These are phyloP conservation scores for Syndactyla subalaris DNA, from an alignment of 2,797 vertebrate genomes.

Conservation along the genomic window DNA sequence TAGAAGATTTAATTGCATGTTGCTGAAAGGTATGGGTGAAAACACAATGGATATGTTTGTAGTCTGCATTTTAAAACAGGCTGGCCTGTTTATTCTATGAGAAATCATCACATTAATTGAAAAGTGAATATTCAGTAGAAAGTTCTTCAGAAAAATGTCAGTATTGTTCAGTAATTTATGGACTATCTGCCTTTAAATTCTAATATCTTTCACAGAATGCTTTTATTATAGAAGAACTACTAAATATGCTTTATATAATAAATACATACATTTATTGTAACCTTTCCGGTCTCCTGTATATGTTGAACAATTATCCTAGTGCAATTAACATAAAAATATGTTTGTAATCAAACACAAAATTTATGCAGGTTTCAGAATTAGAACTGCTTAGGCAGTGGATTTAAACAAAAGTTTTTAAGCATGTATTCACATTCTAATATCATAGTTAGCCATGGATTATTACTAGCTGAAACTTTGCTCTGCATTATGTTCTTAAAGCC, in stretches of 20 bases:
- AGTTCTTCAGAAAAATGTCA: neutral
- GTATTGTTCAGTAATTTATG: neutral
- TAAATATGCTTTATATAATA: neutral
- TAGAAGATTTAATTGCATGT: neutral
- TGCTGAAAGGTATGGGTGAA: neutral
- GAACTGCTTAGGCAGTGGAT: neutral
- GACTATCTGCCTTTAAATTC: neutral
- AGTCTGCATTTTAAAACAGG: neutral
- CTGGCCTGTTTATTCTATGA: neutral
- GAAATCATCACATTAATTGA: neutral
- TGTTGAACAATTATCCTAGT: neutral
- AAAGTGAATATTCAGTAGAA: neutral
- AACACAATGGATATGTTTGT: neutral
- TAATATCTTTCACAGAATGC: neutral
- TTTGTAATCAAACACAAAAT: neutral
- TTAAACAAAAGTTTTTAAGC: neutral
- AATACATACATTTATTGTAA: neutral
- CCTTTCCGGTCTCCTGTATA: neutral
- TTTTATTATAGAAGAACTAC: neutral
- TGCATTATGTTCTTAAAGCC: neutral
- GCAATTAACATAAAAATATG: neutral
- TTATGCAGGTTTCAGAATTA: neutral
- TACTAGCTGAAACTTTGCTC: neutral
- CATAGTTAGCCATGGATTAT: neutral
- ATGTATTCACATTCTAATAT: neutral